These are phyloP conservation scores for Theonella swinhoei DNA, from an alignment of 37 sponge, comb jelly and placozoan species.

Conservation along the genomic window DNA sequence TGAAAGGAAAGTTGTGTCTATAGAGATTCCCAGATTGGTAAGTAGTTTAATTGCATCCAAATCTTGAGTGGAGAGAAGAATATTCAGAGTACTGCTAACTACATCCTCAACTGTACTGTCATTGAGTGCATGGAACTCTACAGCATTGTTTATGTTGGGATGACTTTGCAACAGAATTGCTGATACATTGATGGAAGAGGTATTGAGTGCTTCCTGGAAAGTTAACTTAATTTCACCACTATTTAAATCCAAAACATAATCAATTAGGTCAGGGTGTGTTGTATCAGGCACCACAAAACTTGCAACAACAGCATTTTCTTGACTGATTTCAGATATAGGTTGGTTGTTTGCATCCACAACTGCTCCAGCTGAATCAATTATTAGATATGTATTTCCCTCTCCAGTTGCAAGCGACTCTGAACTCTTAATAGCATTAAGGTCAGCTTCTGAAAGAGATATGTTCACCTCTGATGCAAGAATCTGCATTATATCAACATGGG, in stretches of 20 bases:
- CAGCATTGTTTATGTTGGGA: background rate
- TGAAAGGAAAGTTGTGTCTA: conserved; percentile 48
- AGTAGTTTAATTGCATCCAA: conserved; percentile 68
- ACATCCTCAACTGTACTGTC: conserved; percentile 18
- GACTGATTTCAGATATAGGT: conserved; percentile 27
- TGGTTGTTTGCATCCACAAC: conserved; percentile 45
- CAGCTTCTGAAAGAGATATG: conserved; percentile 53
- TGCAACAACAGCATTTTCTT: conserved; percentile 44
- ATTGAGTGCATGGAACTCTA: conserved; percentile 27
- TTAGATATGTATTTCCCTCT: conserved; percentile 45
- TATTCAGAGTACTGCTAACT: conserved; percentile 46
- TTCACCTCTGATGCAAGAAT: conserved; percentile 36
- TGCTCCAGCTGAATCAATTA: conserved; percentile 44
- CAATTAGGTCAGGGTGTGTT: conserved; percentile 58
- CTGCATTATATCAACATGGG: background rate
- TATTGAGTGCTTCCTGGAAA: conserved; percentile 74
- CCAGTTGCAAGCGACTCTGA: conserved; percentile 10
- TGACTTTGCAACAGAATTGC: conserved; percentile 44
- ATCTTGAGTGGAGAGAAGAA: conserved; percentile 56
- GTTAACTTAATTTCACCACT: conserved; percentile 52
- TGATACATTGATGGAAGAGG: conserved; percentile 45
- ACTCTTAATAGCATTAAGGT: conserved; percentile 74
- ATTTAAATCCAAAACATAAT: conserved; percentile 66
- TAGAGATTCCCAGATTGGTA: conserved; percentile 14
- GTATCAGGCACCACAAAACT: conserved; percentile 43